Evolutionary conservation across 2,888 invertebrate species (phyloP).

Genomic region (Limnephilus rhombicus): DNA sequence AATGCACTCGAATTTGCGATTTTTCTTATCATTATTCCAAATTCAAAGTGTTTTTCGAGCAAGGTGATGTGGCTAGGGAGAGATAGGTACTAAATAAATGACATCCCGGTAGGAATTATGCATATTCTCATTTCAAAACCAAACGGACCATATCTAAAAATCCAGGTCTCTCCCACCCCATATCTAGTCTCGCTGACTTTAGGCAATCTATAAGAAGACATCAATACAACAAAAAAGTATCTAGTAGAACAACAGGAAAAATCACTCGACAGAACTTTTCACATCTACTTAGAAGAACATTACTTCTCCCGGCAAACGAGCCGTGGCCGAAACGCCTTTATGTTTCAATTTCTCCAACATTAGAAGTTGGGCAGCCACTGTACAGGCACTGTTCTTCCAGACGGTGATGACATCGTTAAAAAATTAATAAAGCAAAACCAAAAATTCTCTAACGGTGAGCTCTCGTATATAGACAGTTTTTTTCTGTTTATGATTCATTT

Average conservation of each 20-base stretch:
- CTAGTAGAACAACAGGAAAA: not conserved
- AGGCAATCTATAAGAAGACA: not conserved
- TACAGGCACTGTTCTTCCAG: not conserved
- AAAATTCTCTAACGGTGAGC: too few relatives aligned
- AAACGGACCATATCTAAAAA: not conserved
- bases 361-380: not conserved
- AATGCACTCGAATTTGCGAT: too few relatives aligned
- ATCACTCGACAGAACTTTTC: not conserved
- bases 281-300: not conserved
- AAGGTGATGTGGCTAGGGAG: too few relatives aligned
- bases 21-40: too few relatives aligned
- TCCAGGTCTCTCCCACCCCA: not conserved
- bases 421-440: too few relatives aligned
- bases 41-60: too few relatives aligned
- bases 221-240: not conserved
- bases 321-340: not conserved
- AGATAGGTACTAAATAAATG: too few relatives aligned
- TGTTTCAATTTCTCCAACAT: slow-evolving; percentile 15
- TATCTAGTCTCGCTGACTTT: not conserved
- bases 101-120: too few relatives aligned
- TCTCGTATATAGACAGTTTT: too few relatives aligned
- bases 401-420: not conserved
- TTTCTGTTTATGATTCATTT: too few relatives aligned
- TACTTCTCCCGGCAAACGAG: not conserved
- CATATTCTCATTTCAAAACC: too few relatives aligned